phyloP scores from a whole-genome alignment of 2,888 invertebrate genomes.

The Heliconius aoede region DNA sequence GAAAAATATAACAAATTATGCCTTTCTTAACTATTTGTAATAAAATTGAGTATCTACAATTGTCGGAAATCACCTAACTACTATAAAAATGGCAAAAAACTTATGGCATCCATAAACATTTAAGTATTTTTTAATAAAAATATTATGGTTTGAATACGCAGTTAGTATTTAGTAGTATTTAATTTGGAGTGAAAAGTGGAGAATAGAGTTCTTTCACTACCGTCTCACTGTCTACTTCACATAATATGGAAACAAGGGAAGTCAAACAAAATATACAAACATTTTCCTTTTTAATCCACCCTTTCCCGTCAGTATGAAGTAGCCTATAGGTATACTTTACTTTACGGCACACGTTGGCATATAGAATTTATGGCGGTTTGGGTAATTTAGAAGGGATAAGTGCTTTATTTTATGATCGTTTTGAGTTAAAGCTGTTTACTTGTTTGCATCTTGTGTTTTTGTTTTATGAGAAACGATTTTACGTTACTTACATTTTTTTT shows the following conservation, averaged over 20 bases:
- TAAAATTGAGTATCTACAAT: no score
- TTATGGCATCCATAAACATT: no score
- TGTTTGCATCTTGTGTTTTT: constrained; percentile 43
- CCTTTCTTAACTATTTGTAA: no score
- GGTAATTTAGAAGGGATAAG: constrained; percentile 51
- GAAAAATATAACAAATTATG: no score
- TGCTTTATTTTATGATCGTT: constrained; percentile 48
- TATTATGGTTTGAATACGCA: not conserved
- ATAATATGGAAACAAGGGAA: not conserved
- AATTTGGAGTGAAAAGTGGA: not conserved
- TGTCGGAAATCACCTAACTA: no score
- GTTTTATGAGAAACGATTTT: constrained; percentile 29
- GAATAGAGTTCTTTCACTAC: not conserved
- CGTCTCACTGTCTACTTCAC: not conserved
- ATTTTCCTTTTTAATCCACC: not conserved
- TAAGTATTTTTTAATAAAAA: not conserved
- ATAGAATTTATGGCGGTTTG: constrained; percentile 52
- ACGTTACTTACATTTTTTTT: constrained; percentile 1
- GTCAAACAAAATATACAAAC: not conserved
- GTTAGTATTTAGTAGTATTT: not conserved
- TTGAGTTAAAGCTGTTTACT: constrained; percentile 47
- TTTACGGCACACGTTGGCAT: constrained; percentile 44
- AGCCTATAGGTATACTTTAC: constrained; percentile 44
- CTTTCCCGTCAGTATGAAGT: constrained; percentile 42
- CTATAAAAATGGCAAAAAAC: no score